Base-by-base conservation (phyloP, 2,888 invertebrate species). In the Omphaloscelis lunosa region DNA sequence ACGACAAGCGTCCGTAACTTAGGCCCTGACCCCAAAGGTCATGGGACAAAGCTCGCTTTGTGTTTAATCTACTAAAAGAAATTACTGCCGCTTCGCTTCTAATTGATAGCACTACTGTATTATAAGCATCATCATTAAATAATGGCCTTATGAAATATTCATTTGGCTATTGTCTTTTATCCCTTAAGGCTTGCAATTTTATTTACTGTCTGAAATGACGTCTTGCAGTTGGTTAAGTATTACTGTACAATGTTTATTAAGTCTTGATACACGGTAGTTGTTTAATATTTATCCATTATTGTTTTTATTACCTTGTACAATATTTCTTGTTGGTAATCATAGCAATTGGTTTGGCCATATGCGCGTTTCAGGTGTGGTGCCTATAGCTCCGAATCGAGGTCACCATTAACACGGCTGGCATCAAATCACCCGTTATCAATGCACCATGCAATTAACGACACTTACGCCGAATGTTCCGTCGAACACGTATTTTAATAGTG, bases 401-500 rank as follows among this genome's bases (percentile, higher is more conserved):
- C 85, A 86, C 74, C 79, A 88, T 89, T 90, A 90, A 82, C 81
- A 80, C 82, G 73, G 79, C 89, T 90, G 88, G 89, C 88, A 91
- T 90, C 89, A 88, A 91, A 92, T 90, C 82, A 92, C 89, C 94
- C 93, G 93, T 94, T 94, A 95, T 90, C 91, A 91, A 90, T 91
- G 91, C 88, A 89, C 86, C 89, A 80, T 92, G 88, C 92, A 92
- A 93, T 94, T 94, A 94, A 84, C 88, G 79, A 89, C 88, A 91
- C 88, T 93, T 92, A 91, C 89, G 89, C 86, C 90, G 89, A 91
- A 91, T 91, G 89, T 89, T 88, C 86, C 88, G 86, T 89, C 89
- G 89, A 90, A 93, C 92, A 89, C 90, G 90, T 91, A 93, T 91
- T 92, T 94, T 93, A 95, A 93, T 92, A 91, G 91, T 93, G 93